These are phyloP conservation scores for Idaea aversata DNA, from an alignment of 2,888 invertebrate species.

Conservation along the genomic window DNA sequence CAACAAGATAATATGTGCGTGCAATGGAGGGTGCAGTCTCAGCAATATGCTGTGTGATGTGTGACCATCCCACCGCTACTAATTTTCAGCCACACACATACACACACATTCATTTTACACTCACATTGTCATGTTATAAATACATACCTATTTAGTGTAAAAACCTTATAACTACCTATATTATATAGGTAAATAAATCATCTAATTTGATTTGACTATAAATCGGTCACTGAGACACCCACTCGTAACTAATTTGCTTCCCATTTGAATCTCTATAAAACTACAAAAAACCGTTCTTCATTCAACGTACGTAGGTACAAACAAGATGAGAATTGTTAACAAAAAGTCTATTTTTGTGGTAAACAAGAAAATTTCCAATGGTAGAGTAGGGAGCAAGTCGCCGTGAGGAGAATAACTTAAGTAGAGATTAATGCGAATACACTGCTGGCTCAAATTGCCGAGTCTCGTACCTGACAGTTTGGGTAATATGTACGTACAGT, in stretches of 20 bases:
- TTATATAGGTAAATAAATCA: too few relatives aligned
- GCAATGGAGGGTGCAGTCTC: too few relatives aligned
- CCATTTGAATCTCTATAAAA: background rate
- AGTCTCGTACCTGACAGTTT: background rate
- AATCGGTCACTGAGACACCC: background rate
- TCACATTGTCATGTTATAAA: too few relatives aligned
- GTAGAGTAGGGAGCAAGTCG: slow-evolving; percentile 12
- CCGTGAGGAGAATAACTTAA: slow-evolving; percentile 20
- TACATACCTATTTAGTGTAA: too few relatives aligned
- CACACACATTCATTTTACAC: too few relatives aligned
- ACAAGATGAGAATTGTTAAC: slow-evolving; percentile 21
- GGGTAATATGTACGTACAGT: background rate
- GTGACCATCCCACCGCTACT: too few relatives aligned
- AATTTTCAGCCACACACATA: too few relatives aligned
- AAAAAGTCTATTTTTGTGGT: slow-evolving; percentile 25
- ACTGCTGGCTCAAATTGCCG: background rate
- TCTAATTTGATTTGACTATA: background rate
- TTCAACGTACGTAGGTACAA: slow-evolving; percentile 9
- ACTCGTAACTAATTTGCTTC: background rate
- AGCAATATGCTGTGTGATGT: too few relatives aligned
- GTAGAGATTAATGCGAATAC: background rate
- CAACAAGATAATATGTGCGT: too few relatives aligned
- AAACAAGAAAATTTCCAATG: slow-evolving; percentile 27
- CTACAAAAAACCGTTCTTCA: slow-evolving; percentile 3
- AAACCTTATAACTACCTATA: too few relatives aligned